Conservation (phyloP, 2,113 vertebrate species). For the Corynorhinus townsendii region DNA sequence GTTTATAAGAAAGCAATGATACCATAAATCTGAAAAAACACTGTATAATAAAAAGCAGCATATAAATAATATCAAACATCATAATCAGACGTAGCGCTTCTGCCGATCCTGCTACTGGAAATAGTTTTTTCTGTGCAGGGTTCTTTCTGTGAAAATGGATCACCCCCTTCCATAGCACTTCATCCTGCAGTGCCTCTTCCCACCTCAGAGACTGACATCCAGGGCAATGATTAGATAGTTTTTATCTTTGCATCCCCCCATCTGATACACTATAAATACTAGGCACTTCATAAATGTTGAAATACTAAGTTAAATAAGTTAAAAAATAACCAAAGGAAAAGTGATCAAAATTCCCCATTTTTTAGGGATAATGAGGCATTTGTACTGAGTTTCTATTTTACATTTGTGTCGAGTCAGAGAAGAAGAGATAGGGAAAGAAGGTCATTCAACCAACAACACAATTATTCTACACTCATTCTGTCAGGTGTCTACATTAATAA, state of each 20-base stretch:
- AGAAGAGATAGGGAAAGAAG: not conserved
- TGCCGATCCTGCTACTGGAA: not conserved
- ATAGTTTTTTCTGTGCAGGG: not conserved
- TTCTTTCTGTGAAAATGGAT: not conserved
- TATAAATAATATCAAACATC: not conserved
- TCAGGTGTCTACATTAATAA: not conserved
- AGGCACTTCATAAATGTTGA: slow-evolving; percentile 4
- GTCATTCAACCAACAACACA: not conserved
- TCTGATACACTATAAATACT: not conserved
- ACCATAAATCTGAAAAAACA: not conserved
- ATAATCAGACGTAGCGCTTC: not conserved
- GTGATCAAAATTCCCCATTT: not conserved
- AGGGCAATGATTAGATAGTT: not conserved
- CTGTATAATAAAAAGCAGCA: not conserved
- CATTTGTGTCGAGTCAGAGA: not conserved
- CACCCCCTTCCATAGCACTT: not conserved
- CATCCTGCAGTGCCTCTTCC: not conserved
- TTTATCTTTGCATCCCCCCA: not conserved
- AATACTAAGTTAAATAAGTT: not conserved
- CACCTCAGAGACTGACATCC: not conserved
- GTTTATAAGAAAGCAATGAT: not conserved
- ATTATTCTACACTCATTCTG: not conserved
- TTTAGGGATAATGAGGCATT: not conserved
- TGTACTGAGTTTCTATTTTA: not conserved
- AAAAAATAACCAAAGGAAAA: slow-evolving; percentile 17